Conservation (phyloP, 1,140 invertebrate species). For the Panulirus ornatus region DNA sequence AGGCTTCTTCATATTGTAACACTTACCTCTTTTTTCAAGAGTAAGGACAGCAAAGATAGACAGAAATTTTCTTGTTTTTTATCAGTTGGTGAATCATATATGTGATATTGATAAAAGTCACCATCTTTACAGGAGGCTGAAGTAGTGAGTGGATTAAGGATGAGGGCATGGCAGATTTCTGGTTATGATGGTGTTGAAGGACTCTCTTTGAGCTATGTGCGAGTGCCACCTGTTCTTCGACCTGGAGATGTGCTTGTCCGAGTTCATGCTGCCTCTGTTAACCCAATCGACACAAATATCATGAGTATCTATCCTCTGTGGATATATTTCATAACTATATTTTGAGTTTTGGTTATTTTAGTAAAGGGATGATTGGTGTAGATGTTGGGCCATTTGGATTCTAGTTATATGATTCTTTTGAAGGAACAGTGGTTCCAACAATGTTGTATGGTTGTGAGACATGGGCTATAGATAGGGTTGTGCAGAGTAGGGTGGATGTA, state of each 20-base stretch:
- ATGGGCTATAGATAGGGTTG: too few relatives aligned
- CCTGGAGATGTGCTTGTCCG: slow-evolving; percentile 88
- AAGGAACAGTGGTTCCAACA: too few relatives aligned
- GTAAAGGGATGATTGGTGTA: too few relatives aligned
- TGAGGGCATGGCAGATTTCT: slow-evolving; percentile 46
- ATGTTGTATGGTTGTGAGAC: too few relatives aligned
- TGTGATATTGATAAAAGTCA: background rate
- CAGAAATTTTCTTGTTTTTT: too few relatives aligned
- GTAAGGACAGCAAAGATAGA: too few relatives aligned
- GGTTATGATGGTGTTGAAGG: slow-evolving; percentile 50
- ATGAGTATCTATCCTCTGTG: slow-evolving; percentile 80
- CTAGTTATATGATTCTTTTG: too few relatives aligned
- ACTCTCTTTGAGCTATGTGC: background rate
- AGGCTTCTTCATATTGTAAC: too few relatives aligned
- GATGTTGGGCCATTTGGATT: too few relatives aligned
- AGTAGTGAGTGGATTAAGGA: background rate
- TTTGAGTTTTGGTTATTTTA: too few relatives aligned
- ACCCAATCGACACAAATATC: slow-evolving; percentile 95
- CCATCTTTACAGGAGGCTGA: slow-evolving; percentile 11
- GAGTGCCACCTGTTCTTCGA: slow-evolving; percentile 83
- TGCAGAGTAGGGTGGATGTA: too few relatives aligned
- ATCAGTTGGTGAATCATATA: background rate
- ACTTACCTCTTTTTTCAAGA: too few relatives aligned
- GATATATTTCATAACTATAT: background rate
- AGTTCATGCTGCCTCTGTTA: slow-evolving; percentile 90